phyloP scores from a whole-genome alignment of 2,797 vertebrate genomes.

The Poeciliopsis infans region DNA sequence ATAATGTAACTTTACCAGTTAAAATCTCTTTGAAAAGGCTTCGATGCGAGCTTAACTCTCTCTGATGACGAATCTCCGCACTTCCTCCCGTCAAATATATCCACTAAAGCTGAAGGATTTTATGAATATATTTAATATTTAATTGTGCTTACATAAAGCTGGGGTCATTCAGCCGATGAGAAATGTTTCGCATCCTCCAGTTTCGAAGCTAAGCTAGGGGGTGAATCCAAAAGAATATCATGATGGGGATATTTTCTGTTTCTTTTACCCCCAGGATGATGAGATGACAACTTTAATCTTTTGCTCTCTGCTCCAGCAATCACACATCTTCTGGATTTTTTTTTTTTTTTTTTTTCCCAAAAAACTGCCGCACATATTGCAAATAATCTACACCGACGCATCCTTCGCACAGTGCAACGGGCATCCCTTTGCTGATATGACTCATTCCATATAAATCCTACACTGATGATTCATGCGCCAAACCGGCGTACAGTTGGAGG shows the following conservation, averaged over 20 bases:
- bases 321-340: constrained; percentile 11
- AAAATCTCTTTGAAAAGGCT: neutral
- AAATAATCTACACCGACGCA: constrained; percentile 52
- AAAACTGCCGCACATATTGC: constrained; percentile 29
- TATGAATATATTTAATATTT: neutral
- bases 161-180: neutral
- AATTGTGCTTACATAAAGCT: neutral
- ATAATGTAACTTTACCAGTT: neutral
- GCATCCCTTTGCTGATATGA: constrained; percentile 64
- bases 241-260: neutral
- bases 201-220: neutral
- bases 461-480: constrained; percentile 70
- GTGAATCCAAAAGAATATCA: neutral
- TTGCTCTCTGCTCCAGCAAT: constrained; percentile 15
- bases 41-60: neutral
- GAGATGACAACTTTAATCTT: constrained; percentile 20
- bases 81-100: neutral
- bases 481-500: constrained; percentile 54
- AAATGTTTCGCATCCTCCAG: neutral
- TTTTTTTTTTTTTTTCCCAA: neutral
- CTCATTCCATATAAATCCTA: constrained; percentile 68
- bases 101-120: neutral
- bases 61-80: neutral
- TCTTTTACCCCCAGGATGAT: constrained; percentile 6
- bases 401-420: constrained; percentile 53